phyloP scores from a whole-genome alignment of 1,140 invertebrate species.

The Formica selysi region DNA sequence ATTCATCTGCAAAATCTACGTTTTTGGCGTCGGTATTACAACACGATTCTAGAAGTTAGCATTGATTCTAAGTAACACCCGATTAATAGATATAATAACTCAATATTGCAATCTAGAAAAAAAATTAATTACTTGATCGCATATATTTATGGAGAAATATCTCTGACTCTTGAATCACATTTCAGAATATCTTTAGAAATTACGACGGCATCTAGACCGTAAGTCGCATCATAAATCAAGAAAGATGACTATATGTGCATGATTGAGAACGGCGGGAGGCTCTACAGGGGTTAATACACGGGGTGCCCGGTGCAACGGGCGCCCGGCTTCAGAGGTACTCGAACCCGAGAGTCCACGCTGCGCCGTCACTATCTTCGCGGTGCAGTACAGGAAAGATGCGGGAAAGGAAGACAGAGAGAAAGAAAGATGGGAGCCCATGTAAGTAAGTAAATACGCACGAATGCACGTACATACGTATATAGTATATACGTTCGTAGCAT shows the following conservation, averaged over 20 bases:
- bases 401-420: not conserved
- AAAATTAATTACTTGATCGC: conserved; percentile 4
- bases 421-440: not conserved
- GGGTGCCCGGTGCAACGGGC: not conserved
- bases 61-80: not conserved
- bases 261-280: not conserved
- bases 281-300: conserved; percentile 9
- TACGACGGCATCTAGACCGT: not conserved
- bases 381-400: not conserved
- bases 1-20: not conserved
- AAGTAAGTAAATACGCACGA: not conserved
- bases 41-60: not conserved
- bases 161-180: not conserved
- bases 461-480: not conserved
- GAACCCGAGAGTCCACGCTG: not conserved
- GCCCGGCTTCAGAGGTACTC: not conserved
- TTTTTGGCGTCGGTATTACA: not conserved
- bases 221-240: conserved; percentile 3
- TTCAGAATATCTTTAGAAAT: not conserved
- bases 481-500: not conserved
- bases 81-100: not conserved
- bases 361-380: not conserved
- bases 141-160: not conserved
- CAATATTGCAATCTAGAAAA: not conserved
- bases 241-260: not conserved